Conservation (phyloP, 2,113 vertebrate species). For the Menidia beryllina region DNA sequence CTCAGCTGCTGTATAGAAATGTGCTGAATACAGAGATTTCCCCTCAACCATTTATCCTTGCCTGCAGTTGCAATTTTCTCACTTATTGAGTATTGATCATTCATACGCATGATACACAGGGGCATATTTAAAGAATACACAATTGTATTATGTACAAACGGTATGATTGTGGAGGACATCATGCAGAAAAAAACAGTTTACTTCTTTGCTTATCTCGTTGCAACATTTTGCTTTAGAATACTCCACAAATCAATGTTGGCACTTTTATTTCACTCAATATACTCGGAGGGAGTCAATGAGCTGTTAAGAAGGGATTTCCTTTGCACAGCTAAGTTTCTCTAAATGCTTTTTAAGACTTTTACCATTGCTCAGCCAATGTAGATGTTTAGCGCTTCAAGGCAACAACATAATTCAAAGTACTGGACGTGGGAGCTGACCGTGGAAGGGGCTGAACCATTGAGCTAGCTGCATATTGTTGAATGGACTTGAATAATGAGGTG, state of each 20-base stretch:
- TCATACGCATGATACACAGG: not conserved
- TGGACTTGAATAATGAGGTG: slow-evolving; percentile 56
- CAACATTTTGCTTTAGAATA: slow-evolving; percentile 10
- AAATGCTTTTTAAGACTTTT: slow-evolving; percentile 10
- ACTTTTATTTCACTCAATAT: slow-evolving; percentile 9
- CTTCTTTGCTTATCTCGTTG: slow-evolving; percentile 29
- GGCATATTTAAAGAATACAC: slow-evolving; percentile 11
- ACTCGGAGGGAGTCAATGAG: slow-evolving; percentile 13
- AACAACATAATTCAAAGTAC: slow-evolving; percentile 12
- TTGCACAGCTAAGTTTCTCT: not conserved
- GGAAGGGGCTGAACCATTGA: slow-evolving; percentile 26
- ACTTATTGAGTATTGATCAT: slow-evolving; percentile 61
- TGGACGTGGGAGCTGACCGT: slow-evolving; percentile 13
- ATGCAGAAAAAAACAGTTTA: slow-evolving; percentile 24
- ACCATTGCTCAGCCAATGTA: not conserved
- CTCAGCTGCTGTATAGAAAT: slow-evolving; percentile 33
- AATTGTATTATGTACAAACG: slow-evolving; percentile 7
- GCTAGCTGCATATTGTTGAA: slow-evolving; percentile 32
- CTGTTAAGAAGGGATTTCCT: slow-evolving; percentile 12
- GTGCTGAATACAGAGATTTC: slow-evolving; percentile 65
- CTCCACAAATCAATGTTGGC: slow-evolving; percentile 17
- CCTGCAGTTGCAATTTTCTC: slow-evolving; percentile 46
- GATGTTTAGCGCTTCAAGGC: slow-evolving; percentile 13
- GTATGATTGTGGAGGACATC: slow-evolving; percentile 1
- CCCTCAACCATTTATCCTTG: slow-evolving; percentile 64